phyloP scores from a whole-genome alignment of 30 jellyfish, hydroid and myxozoan genomes.

The Chrysaora quinquecirrha region DNA sequence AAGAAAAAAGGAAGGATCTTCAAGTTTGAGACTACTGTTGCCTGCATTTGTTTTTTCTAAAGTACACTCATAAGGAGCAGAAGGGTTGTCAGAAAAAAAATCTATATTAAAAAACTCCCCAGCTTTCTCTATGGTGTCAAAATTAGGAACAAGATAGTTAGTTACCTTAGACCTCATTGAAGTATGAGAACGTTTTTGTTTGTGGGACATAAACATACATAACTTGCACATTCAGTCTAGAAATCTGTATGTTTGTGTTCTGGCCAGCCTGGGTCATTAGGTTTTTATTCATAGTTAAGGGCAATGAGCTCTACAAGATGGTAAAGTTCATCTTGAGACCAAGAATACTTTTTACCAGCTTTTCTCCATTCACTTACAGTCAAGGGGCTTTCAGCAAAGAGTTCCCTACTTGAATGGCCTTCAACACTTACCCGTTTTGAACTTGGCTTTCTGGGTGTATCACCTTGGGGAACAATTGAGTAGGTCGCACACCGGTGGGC shows the following conservation, averaged over 20 bases:
- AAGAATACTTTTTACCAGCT: neutral
- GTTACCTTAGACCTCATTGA: neutral
- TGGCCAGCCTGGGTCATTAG: neutral
- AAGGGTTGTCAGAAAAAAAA: neutral
- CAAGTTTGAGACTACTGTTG: neutral
- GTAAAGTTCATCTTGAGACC: neutral
- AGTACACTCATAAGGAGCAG: neutral
- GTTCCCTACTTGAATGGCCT: neutral
- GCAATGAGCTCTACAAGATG: neutral
- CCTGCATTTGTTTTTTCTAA: neutral
- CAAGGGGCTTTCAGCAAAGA: neutral
- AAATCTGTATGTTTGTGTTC: neutral
- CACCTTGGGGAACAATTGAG: neutral
- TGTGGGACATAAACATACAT: neutral
- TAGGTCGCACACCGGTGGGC: too few relatives aligned
- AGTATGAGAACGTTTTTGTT: neutral
- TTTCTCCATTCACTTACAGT: neutral
- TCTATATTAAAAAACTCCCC: neutral
- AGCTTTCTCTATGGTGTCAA: neutral
- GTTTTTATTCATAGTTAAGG: too few relatives aligned
- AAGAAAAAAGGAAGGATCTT: neutral
- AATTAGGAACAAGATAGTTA: too few relatives aligned
- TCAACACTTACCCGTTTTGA: neutral
- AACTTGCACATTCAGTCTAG: neutral
- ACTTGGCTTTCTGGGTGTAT: neutral